Base-by-base conservation (phyloP, 2,797 vertebrate species). In the Acanthiza pusilla region DNA sequence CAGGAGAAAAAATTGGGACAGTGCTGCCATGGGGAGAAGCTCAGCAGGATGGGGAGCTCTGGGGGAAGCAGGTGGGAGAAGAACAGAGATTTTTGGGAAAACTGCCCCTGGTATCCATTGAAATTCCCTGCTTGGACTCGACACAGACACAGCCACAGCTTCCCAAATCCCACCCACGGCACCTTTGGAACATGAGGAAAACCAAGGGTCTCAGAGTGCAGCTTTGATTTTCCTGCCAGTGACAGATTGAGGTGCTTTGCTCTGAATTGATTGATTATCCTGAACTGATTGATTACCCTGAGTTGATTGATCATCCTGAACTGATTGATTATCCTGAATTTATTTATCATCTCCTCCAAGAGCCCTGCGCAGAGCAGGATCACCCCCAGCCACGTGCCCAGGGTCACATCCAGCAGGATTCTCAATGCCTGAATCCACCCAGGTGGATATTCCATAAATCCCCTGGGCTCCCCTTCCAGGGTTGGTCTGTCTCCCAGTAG, bases 201-300 rank as follows among this genome's bases (percentile, higher is more conserved):
- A 30, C 8, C 40, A n/a, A 9, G 11, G 17, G 5, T 16, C 16
- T 42, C 19, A 27, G 3, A 6, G 7, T 0, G 2, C 10, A 16
- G 40, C 78, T 29, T 15, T 10, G 19, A 21, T 22, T 27, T 47
- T 50, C 29, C 54, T 63, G 26, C 2, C 47, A 26, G 11, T 26
- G 47, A n/a, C 27, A 32, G 36, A 30, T 1, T 40, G 34, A 17
- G 0, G 2, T 18, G 18, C 10, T 53, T 23, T 48, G 53, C 19
- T 62, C 23, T 47, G 47, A 7, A 47, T 47, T 47, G 11, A 47
- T 47, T 23, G 12, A 47, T 23, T 47, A 47, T 47, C 47, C 11
- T 47, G 47, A 23, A 23, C 13, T 47, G 11, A 47, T 47, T 13
- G 22, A 47, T 47, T 47, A 23, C 9, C 47, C 12, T 23, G 47